phyloP scores from a whole-genome alignment of 1,140 invertebrate species.

The Agrilus planipennis region DNA sequence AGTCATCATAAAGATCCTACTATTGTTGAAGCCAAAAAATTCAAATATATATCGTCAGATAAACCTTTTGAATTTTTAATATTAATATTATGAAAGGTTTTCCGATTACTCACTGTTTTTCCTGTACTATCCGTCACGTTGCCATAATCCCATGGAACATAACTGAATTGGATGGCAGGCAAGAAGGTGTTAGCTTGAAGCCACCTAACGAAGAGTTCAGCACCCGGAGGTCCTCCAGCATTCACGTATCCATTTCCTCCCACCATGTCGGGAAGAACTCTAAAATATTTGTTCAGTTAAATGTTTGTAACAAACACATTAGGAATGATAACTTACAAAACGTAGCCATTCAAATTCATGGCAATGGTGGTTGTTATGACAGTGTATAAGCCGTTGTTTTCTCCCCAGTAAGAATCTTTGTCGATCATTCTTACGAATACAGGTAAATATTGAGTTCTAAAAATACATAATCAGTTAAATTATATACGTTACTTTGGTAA shows the following conservation, averaged over 20 bases:
- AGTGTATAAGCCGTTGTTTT: slow-evolving; percentile 64
- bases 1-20: no score
- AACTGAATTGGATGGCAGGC: slow-evolving; percentile 79
- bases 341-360: slow-evolving; percentile 75
- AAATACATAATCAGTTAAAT: no score
- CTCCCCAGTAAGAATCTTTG: slow-evolving; percentile 68
- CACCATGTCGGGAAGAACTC: slow-evolving; percentile 81
- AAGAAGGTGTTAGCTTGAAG: slow-evolving; percentile 76
- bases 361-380: slow-evolving; percentile 69
- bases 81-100: no score
- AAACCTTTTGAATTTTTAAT: no score
- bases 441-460: slow-evolving; percentile 59
- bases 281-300: no score
- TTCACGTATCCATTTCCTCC: slow-evolving; percentile 75
- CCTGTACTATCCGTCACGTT: not conserved
- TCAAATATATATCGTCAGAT: not conserved
- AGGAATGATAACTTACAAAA: slow-evolving; percentile 44
- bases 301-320: not conserved
- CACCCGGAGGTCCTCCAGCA: slow-evolving; percentile 47
- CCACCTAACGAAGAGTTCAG: slow-evolving; percentile 85
- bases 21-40: slow-evolving; percentile 3
- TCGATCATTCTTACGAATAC: slow-evolving; percentile 84
- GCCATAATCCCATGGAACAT: slow-evolving; percentile 70
- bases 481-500: no score
- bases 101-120: no score